A percentile compares a stretch with the other conserved stretches of the same genome.
phyloP scores from a whole-genome alignment of 2,888 invertebrate genomes.

The Drosophila leonis region DNA sequence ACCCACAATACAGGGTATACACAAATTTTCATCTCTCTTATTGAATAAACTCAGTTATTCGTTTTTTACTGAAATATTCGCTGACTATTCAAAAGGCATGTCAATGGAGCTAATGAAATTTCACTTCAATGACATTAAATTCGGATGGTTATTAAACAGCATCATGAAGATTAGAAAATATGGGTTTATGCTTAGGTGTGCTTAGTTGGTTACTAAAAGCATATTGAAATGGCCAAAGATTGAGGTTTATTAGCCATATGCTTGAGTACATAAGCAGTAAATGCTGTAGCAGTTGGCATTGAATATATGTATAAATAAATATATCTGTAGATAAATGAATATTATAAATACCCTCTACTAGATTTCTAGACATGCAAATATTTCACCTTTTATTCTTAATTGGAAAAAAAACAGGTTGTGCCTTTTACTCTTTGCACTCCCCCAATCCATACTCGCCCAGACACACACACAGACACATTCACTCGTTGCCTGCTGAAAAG shows the following conservation, averaged over 20 bases:
- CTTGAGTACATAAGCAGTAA: slow-evolving; percentile 13
- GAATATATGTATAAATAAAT: not conserved
- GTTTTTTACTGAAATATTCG: not conserved
- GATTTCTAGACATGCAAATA: not conserved
- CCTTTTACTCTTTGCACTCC: not conserved
- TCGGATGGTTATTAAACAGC: slow-evolving; percentile 38
- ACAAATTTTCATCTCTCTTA: not conserved
- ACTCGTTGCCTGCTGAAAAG: slow-evolving; percentile 13
- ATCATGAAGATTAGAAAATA: slow-evolving; percentile 55
- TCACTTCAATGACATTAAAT: slow-evolving; percentile 16
- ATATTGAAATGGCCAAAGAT: slow-evolving; percentile 18
- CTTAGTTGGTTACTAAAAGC: slow-evolving; percentile 22
- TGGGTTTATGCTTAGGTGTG: slow-evolving; percentile 46
- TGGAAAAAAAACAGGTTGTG: slow-evolving; percentile 8
- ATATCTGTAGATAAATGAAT: not conserved
- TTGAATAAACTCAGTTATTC: not conserved
- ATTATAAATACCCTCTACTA: not conserved
- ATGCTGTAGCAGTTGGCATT: slow-evolving; percentile 24
- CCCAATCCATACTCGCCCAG: not conserved
- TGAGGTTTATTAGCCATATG: slow-evolving; percentile 41
- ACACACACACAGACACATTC: not conserved
- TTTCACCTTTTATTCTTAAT: not conserved
- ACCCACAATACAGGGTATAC: not conserved
- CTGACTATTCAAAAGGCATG: not conserved
- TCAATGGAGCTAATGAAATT: slow-evolving; percentile 13